Evolutionary conservation across 1,140 invertebrate genomes (phyloP).

Genomic region (Whitmania pigra): DNA sequence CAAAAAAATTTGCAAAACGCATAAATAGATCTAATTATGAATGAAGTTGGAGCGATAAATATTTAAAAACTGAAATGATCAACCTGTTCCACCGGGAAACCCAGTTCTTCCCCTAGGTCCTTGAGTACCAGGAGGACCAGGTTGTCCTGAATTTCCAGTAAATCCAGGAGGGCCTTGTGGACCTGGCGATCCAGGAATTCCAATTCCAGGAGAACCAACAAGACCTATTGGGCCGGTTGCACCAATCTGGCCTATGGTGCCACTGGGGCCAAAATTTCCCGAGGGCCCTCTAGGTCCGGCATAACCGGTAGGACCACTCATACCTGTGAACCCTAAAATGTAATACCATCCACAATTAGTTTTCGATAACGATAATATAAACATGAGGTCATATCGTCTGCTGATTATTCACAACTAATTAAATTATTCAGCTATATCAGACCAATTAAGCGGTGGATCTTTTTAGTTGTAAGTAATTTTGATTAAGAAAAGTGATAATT

Average conservation of each 20-base stretch:
- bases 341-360: background rate
- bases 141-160: constrained; percentile 18
- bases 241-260: background rate
- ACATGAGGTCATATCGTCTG: too few relatives aligned
- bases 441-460: too few relatives aligned
- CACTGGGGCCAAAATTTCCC: background rate
- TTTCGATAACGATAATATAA: background rate
- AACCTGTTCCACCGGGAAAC: constrained; percentile 22
- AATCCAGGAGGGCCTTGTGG: constrained; percentile 26
- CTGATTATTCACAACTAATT: too few relatives aligned
- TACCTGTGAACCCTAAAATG: background rate
- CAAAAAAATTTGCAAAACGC: too few relatives aligned
- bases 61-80: background rate
- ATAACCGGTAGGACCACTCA: background rate
- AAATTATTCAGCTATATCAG: too few relatives aligned
- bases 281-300: background rate
- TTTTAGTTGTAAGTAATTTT: too few relatives aligned
- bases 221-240: constrained; percentile 11
- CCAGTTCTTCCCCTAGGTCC: constrained; percentile 28
- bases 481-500: background rate
- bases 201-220: background rate
- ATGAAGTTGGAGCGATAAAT: too few relatives aligned
- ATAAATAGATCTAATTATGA: too few relatives aligned
- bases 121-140: constrained; percentile 25
- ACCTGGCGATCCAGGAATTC: constrained; percentile 27